A percentile compares a stretch with the other conserved stretches of the same genome.
Evolutionary conservation across 2,797 vertebrate genomes (phyloP).

Genomic region (Melanotaenia maccullochi): DNA sequence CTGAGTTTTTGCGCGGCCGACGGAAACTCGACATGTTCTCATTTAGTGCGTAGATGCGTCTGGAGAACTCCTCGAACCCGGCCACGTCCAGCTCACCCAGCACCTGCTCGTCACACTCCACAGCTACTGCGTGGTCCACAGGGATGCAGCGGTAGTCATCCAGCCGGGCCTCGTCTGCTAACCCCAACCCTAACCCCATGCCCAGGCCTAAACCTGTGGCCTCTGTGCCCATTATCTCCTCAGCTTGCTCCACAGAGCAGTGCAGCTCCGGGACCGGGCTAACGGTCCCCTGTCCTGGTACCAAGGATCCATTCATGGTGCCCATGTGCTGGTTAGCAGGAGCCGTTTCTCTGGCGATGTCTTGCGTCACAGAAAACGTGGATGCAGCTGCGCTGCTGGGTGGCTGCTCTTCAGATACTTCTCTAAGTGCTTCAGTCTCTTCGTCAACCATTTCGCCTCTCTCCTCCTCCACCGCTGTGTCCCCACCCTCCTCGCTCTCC

Average conservation of each 20-base stretch:
- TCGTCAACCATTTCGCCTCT: conserved; percentile 3
- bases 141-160: conserved; percentile 93
- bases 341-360: conserved; percentile 57
- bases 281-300: conserved; percentile 60
- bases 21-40: conserved; percentile 96
- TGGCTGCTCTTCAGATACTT: conserved; percentile 39
- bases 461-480: conserved; percentile 21
- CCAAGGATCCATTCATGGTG: conserved; percentile 82
- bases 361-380: conserved; percentile 42
- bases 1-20: conserved; percentile 92
- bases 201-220: conserved; percentile 82
- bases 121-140: conserved; percentile 94
- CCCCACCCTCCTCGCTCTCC: conserved; percentile 21
- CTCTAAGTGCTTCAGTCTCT: conserved; percentile 30
- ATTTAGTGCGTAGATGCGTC: conserved; percentile 96
- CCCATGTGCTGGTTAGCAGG: conserved; percentile 60
- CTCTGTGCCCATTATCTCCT: conserved; percentile 96
- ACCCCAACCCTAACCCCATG: conserved; percentile 62
- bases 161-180: conserved; percentile 82
- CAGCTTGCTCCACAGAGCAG: conserved; percentile 93
- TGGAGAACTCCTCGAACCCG: conserved; percentile 94
- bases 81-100: conserved; percentile 89
- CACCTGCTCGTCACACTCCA: conserved; percentile 97
- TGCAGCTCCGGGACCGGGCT: conserved; percentile 73
- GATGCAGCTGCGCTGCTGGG: conserved; percentile 25